Evolutionary conservation across 2,888 invertebrate genomes (phyloP).

Genomic region (Noctua comes): DNA sequence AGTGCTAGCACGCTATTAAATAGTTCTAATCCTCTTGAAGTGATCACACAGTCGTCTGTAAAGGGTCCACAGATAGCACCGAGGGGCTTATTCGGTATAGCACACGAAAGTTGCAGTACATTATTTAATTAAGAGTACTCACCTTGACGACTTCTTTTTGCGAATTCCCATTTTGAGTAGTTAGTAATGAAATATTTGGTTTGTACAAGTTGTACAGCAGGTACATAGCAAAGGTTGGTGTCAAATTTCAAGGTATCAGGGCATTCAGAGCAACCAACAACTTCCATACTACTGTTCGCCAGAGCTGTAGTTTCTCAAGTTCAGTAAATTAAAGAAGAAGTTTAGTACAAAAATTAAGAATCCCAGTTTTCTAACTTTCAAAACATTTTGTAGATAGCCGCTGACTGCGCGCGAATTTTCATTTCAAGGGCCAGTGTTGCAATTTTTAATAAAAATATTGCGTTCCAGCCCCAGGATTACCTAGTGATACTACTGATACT

Average conservation of each 20-base stretch:
- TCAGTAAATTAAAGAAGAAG: not conserved
- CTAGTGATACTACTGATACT: not conserved
- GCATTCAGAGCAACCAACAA: constrained; percentile 4
- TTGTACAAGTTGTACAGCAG: constrained; percentile 1
- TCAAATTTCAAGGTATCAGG: constrained; percentile 50
- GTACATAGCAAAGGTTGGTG: constrained; percentile 34
- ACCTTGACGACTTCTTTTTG: constrained; percentile 31
- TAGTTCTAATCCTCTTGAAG: not conserved
- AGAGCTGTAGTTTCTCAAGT: not conserved
- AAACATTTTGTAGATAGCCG: constrained; percentile 50
- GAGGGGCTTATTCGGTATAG: not conserved
- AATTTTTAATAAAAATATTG: not conserved
- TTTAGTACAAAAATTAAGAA: not conserved
- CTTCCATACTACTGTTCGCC: constrained; percentile 18
- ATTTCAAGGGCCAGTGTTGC: constrained; percentile 11
- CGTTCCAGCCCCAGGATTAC: constrained; percentile 19
- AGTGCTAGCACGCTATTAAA: not conserved
- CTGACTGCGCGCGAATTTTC: constrained; percentile 44
- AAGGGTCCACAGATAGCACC: not conserved
- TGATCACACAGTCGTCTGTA: not conserved
- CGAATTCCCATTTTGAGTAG: constrained; percentile 34
- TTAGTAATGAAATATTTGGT: constrained; percentile 10
- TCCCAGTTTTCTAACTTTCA: not conserved
- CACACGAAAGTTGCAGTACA: not conserved
- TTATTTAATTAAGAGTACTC: not conserved